phyloP scores from a whole-genome alignment of 2,797 vertebrate species.

The Anabacerthia variegaticeps region DNA sequence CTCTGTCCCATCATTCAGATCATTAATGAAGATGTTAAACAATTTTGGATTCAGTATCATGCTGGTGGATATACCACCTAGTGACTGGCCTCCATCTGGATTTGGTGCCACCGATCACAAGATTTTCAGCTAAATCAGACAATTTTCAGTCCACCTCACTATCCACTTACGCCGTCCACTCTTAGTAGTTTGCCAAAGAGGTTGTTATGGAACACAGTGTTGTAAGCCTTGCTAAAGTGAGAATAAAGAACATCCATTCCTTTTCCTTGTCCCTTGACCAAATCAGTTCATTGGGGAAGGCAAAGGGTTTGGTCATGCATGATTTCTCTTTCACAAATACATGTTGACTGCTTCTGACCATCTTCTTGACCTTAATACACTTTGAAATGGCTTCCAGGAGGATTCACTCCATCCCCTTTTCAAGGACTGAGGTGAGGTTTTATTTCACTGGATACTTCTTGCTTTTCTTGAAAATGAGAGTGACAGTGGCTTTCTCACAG shows the following conservation, averaged over 20 bases:
- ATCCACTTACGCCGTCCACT: background rate
- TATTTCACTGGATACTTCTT: background rate
- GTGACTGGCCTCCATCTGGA: background rate
- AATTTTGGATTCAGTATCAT: background rate
- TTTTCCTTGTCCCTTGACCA: background rate
- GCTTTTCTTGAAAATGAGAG: background rate
- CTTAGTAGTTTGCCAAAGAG: background rate
- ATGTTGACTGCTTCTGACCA: background rate
- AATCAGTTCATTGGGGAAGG: background rate
- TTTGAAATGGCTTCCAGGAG: background rate
- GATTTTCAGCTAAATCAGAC: background rate
- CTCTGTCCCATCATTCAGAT: background rate
- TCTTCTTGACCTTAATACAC: background rate
- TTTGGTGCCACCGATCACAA: background rate
- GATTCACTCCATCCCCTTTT: background rate
- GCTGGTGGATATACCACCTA: background rate
- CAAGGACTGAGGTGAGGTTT: background rate
- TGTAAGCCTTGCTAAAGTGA: background rate
- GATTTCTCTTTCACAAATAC: background rate
- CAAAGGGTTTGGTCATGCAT: background rate
- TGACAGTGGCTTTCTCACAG: background rate
- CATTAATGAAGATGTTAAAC: background rate
- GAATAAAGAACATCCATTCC: background rate
- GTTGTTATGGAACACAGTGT: background rate
- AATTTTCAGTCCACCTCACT: background rate